Evolutionary conservation across 1,140 invertebrate species (phyloP).

Genomic region (Macrocentrus cingulum): DNA sequence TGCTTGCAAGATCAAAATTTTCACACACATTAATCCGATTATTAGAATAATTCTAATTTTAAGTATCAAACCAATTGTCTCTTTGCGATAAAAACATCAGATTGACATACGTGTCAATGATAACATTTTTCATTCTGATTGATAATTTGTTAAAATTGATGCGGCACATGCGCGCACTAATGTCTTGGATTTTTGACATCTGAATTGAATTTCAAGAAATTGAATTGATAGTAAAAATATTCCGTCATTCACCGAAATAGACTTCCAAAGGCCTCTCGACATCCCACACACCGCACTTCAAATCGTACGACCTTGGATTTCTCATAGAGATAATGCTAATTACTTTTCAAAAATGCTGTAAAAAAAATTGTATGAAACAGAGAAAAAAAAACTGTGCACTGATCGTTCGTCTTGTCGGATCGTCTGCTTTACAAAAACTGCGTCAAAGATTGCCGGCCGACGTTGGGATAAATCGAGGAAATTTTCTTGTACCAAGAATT

Average conservation of each 20-base stretch:
- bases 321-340: conserved; percentile 31
- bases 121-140: conserved; percentile 5
- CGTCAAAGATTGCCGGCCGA: conserved; percentile 29
- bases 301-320: conserved; percentile 37
- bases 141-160: conserved; percentile 7
- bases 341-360: not conserved
- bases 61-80: too few relatives aligned
- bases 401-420: too few relatives aligned
- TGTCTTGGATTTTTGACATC: not conserved
- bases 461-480: conserved; percentile 27
- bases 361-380: conserved; percentile 1
- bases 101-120: too few relatives aligned
- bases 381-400: conserved; percentile 16
- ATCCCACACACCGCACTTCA: conserved; percentile 36
- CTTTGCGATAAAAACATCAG: too few relatives aligned
- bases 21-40: too few relatives aligned
- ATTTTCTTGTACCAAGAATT: conserved; percentile 33
- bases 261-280: conserved; percentile 32
- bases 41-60: too few relatives aligned
- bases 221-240: too few relatives aligned
- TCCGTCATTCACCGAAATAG: conserved; percentile 32
- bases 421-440: too few relatives aligned
- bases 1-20: conserved; percentile 47
- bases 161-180: too few relatives aligned
- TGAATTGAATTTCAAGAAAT: not conserved